A percentile compares a stretch with the other conserved stretches of the same genome.
These are phyloP conservation scores for Leptodirus hochenwartii DNA, from an alignment of 2,888 invertebrate genomes.

Conservation along the genomic window DNA sequence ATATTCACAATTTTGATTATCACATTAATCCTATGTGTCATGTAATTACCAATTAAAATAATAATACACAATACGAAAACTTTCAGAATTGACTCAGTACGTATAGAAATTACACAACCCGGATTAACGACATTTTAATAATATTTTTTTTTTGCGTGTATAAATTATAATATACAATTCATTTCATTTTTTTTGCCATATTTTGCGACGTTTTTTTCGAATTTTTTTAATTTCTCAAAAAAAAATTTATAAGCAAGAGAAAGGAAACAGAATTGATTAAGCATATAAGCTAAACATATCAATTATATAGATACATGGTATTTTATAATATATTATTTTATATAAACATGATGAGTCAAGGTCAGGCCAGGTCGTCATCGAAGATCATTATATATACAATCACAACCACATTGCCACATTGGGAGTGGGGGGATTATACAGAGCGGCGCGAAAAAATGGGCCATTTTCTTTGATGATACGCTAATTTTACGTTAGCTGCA, in stretches of 20 bases:
- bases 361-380: conserved; percentile 29
- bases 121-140: conserved; percentile 25
- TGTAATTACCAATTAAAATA: too few relatives aligned
- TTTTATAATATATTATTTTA: conserved; percentile 19
- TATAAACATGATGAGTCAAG: conserved; percentile 23
- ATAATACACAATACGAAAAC: too few relatives aligned
- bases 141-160: conserved; percentile 21
- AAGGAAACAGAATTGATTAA: conserved; percentile 25
- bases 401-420: conserved; percentile 24
- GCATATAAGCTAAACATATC: conserved; percentile 24
- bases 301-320: conserved; percentile 27
- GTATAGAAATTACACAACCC: conserved; percentile 25
- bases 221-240: conserved; percentile 19
- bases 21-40: too few relatives aligned
- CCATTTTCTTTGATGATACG: not conserved
- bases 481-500: too few relatives aligned
- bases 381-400: conserved; percentile 26
- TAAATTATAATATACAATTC: too few relatives aligned
- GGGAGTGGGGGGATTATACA: conserved; percentile 10
- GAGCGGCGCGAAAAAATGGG: not conserved
- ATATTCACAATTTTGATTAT: too few relatives aligned
- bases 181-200: conserved; percentile 20
- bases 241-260: conserved; percentile 22
- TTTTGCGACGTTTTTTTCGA: conserved; percentile 21
- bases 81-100: conserved; percentile 21